phyloP scores from a whole-genome alignment of 2,888 invertebrate species.

The Schrankia costaestrigalis region DNA sequence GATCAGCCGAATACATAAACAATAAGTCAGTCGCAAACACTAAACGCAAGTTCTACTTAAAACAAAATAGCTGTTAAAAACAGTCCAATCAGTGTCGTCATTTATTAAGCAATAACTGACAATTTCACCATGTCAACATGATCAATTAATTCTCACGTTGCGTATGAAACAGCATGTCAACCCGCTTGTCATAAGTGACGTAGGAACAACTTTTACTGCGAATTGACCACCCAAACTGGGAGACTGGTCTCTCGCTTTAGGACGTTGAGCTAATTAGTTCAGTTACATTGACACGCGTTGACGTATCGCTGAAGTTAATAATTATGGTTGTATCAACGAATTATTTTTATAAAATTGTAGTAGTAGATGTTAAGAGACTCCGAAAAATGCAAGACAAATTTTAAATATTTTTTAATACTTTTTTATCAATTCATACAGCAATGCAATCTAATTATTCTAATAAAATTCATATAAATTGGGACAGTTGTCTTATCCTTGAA shows the following conservation, averaged over 20 bases:
- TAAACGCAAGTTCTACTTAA: not conserved
- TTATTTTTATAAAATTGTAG: no score
- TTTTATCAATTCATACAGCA: no score
- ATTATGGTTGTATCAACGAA: no score
- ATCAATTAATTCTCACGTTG: conserved; percentile 24
- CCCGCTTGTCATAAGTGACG: conserved; percentile 21
- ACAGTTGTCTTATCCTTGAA: no score
- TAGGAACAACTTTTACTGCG: conserved; percentile 37
- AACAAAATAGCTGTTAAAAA: not conserved
- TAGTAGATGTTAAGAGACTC: no score
- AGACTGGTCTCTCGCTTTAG: conserved; percentile 18
- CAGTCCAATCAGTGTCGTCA: not conserved
- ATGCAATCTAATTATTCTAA: no score
- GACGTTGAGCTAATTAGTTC: conserved; percentile 25
- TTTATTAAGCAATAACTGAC: conserved; percentile 2
- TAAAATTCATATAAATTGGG: no score
- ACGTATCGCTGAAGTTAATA: no score
- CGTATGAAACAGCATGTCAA: conserved; percentile 20
- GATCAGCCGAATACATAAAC: no score
- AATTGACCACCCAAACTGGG: conserved; percentile 16
- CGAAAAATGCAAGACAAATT: no score
- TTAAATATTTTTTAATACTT: no score
- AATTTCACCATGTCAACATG: conserved; percentile 27
- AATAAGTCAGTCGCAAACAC: no score
- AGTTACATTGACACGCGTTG: conserved; percentile 2